Percentiles rank a stretch among this genome's conserved stretches.
Evolutionary conservation across 2,888 invertebrate species (phyloP).

Genomic region (Gymnoscelis rufifasciata): DNA sequence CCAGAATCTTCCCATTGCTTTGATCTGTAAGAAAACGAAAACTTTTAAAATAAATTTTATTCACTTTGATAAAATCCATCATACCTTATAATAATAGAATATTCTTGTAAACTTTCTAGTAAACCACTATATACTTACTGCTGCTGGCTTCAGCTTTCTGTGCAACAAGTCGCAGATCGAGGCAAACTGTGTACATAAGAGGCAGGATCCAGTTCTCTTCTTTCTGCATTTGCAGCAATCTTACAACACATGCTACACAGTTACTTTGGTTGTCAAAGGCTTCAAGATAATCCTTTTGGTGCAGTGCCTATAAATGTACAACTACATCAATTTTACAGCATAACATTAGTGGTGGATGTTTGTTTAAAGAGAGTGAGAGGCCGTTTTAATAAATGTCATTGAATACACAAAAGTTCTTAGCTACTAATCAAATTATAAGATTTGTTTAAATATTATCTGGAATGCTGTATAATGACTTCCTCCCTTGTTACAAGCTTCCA

Average conservation of each 20-base stretch:
- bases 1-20: slow-evolving; percentile 85
- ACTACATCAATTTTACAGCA: no score
- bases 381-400: no score
- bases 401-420: no score
- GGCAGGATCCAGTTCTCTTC: slow-evolving; percentile 99
- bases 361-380: no score
- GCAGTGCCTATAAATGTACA: slow-evolving; percentile 55
- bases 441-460: no score
- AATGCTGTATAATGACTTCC: no score
- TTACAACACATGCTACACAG: slow-evolving; percentile 87
- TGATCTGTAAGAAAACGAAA: slow-evolving; percentile 50
- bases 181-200: slow-evolving; percentile 92
- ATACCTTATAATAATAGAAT: no score
- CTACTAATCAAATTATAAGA: no score
- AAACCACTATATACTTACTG: slow-evolving; percentile 49
- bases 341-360: no score
- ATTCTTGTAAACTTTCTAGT: no score
- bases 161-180: slow-evolving; percentile 92
- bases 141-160: slow-evolving; percentile 83
- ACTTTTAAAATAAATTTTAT: background rate
- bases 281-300: slow-evolving; percentile 74
- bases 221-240: slow-evolving; percentile 90
- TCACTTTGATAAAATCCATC: no score
- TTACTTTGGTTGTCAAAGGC: slow-evolving; percentile 89
- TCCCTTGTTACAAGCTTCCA: no score